These are phyloP conservation scores for Amitus sp. DNA, from an alignment of 2,888 invertebrate genomes.

Conservation along the genomic window DNA sequence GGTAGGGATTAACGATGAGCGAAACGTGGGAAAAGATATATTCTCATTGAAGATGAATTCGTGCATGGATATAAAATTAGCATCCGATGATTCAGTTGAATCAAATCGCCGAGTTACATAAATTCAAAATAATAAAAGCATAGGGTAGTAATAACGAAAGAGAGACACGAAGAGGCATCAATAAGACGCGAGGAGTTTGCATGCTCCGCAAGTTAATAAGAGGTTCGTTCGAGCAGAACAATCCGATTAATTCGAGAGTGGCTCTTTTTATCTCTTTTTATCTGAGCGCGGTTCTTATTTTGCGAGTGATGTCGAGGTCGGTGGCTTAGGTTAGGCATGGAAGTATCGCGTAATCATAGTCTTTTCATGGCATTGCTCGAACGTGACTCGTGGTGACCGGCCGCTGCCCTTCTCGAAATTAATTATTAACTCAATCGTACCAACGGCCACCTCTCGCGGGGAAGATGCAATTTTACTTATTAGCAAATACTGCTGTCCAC, in stretches of 20 bases:
- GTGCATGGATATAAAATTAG: constrained; percentile 31
- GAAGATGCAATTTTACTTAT: constrained; percentile 37
- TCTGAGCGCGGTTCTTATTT: constrained; percentile 16
- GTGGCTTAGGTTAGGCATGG: constrained; percentile 53
- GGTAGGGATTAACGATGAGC: not conserved
- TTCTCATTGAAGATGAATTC: constrained; percentile 29
- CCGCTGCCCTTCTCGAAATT: constrained; percentile 41
- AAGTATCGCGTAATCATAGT: constrained; percentile 61
- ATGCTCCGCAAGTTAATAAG: constrained; percentile 60
- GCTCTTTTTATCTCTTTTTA: constrained; percentile 44
- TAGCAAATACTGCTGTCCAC: constrained; percentile 25
- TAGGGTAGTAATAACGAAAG: constrained; percentile 46
- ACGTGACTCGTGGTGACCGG: constrained; percentile 57
- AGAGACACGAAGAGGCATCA: constrained; percentile 42
- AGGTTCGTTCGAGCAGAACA: constrained; percentile 58
- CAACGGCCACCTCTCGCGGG: constrained; percentile 31
- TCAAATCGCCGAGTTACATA: constrained; percentile 34
- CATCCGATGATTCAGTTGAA: constrained; percentile 38
- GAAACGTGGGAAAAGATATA: constrained; percentile 28
- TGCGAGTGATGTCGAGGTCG: constrained; percentile 42
- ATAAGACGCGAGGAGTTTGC: constrained; percentile 51
- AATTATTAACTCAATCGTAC: constrained; percentile 38
- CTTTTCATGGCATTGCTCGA: constrained; percentile 58
- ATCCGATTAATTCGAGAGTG: constrained; percentile 62
- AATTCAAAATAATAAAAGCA: constrained; percentile 47